Percentiles rank a stretch among this genome's conserved stretches.
Conservation (phyloP, 2,113 vertebrate species). For the Epinephelus cyanopodus region DNA sequence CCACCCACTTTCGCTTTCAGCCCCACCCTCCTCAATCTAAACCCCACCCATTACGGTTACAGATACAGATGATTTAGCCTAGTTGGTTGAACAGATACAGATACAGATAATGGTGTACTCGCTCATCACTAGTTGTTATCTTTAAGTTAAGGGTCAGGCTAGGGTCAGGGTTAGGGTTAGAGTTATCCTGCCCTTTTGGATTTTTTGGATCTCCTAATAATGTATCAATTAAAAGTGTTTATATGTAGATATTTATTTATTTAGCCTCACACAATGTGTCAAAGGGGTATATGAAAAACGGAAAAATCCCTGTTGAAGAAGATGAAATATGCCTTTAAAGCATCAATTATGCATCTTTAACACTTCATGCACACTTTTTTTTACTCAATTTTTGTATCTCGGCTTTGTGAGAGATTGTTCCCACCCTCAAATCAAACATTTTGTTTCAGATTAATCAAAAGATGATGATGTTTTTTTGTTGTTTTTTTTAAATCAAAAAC, state of each 20-base stretch:
- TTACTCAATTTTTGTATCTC: neutral
- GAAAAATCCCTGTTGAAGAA: neutral
- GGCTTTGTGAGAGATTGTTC: neutral
- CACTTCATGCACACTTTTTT: neutral
- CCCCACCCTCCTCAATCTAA: no score
- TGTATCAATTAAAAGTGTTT: neutral
- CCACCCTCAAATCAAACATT: neutral
- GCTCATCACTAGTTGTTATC: no score
- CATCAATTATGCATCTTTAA: neutral
- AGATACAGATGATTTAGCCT: no score
- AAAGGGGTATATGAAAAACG: neutral
- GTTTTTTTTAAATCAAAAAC: no score
- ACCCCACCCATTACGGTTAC: no score
- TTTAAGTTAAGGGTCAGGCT: no score
- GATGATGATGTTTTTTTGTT: neutral
- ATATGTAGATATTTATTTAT: neutral
- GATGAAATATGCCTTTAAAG: neutral
- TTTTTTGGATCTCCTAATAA: neutral
- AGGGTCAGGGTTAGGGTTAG: no score
- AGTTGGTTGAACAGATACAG: no score
- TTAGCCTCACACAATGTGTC: neutral
- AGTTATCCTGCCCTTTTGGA: neutral
- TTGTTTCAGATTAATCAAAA: neutral
- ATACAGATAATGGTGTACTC: no score
- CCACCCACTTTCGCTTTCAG: no score